phyloP scores from a whole-genome alignment of 2,888 invertebrate genomes.

The Diaprepes abbreviatus region DNA sequence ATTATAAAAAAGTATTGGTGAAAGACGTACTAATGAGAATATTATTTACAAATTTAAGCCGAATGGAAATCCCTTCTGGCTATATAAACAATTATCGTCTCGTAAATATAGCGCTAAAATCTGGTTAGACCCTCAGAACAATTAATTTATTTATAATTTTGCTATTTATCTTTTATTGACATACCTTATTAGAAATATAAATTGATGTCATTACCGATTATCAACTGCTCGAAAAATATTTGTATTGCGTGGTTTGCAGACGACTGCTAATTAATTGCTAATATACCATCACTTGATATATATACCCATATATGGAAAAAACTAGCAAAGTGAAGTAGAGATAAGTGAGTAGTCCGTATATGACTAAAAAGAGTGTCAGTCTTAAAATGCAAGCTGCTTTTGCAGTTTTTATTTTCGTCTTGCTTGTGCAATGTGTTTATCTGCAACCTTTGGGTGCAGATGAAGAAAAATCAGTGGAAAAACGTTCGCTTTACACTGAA shows the following conservation, averaged over 20 bases:
- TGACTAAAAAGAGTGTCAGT: background rate
- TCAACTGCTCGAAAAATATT: slow-evolving; percentile 6
- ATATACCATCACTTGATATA: background rate
- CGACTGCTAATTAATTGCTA: slow-evolving; percentile 6
- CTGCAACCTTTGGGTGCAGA: slow-evolving; percentile 18
- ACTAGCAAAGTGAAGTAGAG: background rate
- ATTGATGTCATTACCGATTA: slow-evolving; percentile 20
- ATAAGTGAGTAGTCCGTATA: background rate
- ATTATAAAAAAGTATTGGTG: too few relatives aligned
- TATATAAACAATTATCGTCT: background rate
- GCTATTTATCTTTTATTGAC: slow-evolving; percentile 1
- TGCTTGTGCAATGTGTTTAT: background rate
- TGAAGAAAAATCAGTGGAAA: slow-evolving; percentile 31
- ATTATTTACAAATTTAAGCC: too few relatives aligned
- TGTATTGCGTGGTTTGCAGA: background rate
- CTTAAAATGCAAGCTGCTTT: slow-evolving; percentile 41
- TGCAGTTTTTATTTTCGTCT: slow-evolving; percentile 34
- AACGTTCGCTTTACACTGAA: slow-evolving; percentile 46
- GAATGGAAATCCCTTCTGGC: background rate
- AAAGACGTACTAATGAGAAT: too few relatives aligned
- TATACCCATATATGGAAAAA: slow-evolving; percentile 4
- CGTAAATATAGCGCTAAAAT: background rate
- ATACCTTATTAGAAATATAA: slow-evolving; percentile 2
- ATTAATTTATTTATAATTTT: slow-evolving; percentile 12
- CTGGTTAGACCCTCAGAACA: background rate